Evolutionary conservation across 1,140 invertebrate species (phyloP), one percentile per base, ranked within the genome.

Genomic region (Bombyx mandarina): DNA sequence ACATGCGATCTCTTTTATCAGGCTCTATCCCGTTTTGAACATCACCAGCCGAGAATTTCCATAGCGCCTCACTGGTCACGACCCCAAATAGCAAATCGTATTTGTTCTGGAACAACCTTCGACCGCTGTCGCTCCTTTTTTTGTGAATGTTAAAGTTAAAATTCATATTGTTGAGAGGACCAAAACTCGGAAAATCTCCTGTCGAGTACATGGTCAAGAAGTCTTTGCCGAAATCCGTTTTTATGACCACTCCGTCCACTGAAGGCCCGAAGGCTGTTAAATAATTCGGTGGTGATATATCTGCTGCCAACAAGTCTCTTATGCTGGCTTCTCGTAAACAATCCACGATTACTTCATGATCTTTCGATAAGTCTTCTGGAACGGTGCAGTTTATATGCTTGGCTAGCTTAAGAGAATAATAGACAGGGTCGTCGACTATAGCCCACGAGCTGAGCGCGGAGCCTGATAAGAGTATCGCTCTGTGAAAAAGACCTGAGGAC

Each of bases 381-480:
- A 95, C 91, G 0, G 94, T 91, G 76, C 97, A 99, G 79, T 98
- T 98, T 35, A 97, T 91, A 48, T 93, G 92, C 61, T 91, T 91
- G 5, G 96, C 96, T 63, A 85, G 60, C 72, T 85, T 80, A 43
- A 85, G 54, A 42, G 97, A 95, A 77, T 95, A 97, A 54, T 92
- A 91, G 0, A 94, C 92, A 0, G 97, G 96, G 84, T 98, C 95
- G 64, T 96, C 93, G 0, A 98, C 95, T 43, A 98, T 88, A 0
- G 97, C 97, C 98, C 96, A 99, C 0, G 94, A 96, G 48, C 95
- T 96, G 9, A 98, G 88, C 0, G 97, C 97, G 6, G 97, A 98
- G 6, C 97, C 97, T 2, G 96, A 97, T 73, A 98, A 90, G 1
- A 99, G 89, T 52, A 98, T 93, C 5, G 95, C 94, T 60, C 97